A percentile compares a stretch with the other conserved stretches of the same genome.
Conservation (phyloP, 2,113 vertebrate genomes). For the Silurus glanis region DNA sequence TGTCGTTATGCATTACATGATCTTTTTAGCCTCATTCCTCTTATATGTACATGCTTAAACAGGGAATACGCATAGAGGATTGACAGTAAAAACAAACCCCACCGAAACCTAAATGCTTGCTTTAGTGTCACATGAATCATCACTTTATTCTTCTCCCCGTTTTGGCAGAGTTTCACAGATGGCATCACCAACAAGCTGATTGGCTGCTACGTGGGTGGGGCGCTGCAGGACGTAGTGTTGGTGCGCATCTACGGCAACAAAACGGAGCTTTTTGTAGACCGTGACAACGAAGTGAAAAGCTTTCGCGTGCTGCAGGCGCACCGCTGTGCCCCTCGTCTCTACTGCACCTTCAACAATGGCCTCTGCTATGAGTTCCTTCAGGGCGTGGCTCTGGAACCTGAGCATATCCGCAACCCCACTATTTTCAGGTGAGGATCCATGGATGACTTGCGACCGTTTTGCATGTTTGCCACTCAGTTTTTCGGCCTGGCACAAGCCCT, state of each 20-base stretch:
- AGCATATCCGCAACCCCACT: slow-evolving; percentile 85
- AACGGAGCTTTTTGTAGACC: slow-evolving; percentile 91
- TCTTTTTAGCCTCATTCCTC: neutral
- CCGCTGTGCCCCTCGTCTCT: slow-evolving; percentile 89
- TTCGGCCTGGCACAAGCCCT: neutral
- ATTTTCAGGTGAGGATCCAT: slow-evolving; percentile 80
- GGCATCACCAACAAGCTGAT: slow-evolving; percentile 97
- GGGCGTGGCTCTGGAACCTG: slow-evolving; percentile 87
- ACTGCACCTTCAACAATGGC: slow-evolving; percentile 96
- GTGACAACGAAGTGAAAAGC: slow-evolving; percentile 95
- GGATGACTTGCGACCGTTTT: neutral
- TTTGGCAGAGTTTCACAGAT: slow-evolving; percentile 87
- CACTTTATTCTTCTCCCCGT: neutral
- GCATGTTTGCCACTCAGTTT: neutral
- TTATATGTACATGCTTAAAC: neutral
- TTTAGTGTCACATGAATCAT: neutral
- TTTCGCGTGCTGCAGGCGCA: slow-evolving; percentile 90
- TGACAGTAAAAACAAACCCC: neutral
- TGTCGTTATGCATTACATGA: neutral
- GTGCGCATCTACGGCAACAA: slow-evolving; percentile 97
- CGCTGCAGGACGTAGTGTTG: slow-evolving; percentile 87
- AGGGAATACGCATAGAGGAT: neutral
- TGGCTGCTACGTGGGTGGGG: slow-evolving; percentile 85
- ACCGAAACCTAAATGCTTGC: neutral
- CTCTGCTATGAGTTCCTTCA: slow-evolving; percentile 96